Evolutionary conservation across 2,888 invertebrate species (phyloP).

Genomic region (Calliopum simillimum): DNA sequence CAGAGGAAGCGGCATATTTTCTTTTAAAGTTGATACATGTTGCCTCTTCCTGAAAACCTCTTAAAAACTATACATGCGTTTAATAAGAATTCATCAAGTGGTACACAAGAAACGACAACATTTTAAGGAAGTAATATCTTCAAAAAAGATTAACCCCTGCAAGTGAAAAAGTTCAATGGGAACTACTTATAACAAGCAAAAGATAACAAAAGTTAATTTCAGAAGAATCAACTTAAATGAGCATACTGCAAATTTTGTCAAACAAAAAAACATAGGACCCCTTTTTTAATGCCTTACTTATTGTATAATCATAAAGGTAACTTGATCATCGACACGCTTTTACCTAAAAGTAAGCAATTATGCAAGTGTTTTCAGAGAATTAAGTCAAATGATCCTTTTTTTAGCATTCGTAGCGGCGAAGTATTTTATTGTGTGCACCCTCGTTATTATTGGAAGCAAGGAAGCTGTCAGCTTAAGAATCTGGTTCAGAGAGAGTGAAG

Average conservation of each 20-base stretch:
- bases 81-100: no score
- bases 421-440: background rate
- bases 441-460: background rate
- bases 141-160: no score
- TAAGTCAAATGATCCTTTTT: slow-evolving; percentile 31
- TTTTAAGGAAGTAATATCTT: no score
- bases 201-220: slow-evolving; percentile 37
- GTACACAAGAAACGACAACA: no score
- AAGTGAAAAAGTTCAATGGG: slow-evolving; percentile 12
- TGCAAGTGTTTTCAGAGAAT: slow-evolving; percentile 34
- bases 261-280: background rate
- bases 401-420: slow-evolving; percentile 1
- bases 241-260: slow-evolving; percentile 1
- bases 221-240: slow-evolving; percentile 33
- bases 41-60: no score
- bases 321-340: slow-evolving; percentile 41
- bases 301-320: slow-evolving; percentile 28
- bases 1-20: no score
- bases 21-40: no score
- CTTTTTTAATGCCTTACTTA: no score
- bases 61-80: no score
- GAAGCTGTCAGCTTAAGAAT: slow-evolving; percentile 25
- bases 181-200: background rate
- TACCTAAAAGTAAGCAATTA: slow-evolving; percentile 25
- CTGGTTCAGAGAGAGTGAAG: background rate